A percentile compares a stretch with the other conserved stretches of the same genome.
Conservation (phyloP, 2,888 invertebrate genomes). For the Leptogaster cylindrica region DNA sequence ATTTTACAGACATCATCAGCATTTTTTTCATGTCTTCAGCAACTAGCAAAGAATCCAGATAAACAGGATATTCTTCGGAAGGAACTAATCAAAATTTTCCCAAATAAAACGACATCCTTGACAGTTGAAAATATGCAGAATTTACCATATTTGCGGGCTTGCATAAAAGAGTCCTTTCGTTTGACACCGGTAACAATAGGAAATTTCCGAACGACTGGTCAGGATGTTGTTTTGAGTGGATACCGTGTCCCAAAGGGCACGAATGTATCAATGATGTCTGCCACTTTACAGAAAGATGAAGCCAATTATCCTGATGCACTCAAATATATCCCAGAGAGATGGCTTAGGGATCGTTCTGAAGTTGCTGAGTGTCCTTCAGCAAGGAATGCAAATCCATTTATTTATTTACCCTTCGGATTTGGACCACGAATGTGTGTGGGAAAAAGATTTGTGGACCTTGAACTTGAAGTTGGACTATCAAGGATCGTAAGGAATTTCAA, state of each 20-base stretch:
- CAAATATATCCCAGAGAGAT: slow-evolving; percentile 70
- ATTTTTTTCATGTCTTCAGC: slow-evolving; percentile 65
- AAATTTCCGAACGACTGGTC: slow-evolving; percentile 64
- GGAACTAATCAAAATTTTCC: slow-evolving; percentile 64
- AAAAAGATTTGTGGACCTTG: slow-evolving; percentile 75
- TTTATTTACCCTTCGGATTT: slow-evolving; percentile 56
- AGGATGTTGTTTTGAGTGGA: slow-evolving; percentile 68
- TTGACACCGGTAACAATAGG: slow-evolving; percentile 68
- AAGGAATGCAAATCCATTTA: slow-evolving; percentile 52
- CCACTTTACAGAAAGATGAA: slow-evolving; percentile 68
- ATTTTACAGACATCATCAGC: slow-evolving; percentile 65
- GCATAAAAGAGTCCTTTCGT: slow-evolving; percentile 75
- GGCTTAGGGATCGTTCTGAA: slow-evolving; percentile 59
- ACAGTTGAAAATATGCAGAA: slow-evolving; percentile 61
- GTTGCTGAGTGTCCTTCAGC: slow-evolving; percentile 45
- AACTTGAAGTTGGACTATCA: slow-evolving; percentile 67
- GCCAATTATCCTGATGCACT: slow-evolving; percentile 66
- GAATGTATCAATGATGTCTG: slow-evolving; percentile 76
- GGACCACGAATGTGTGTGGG: slow-evolving; percentile 70
- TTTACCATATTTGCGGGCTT: slow-evolving; percentile 72
- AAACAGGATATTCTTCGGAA: slow-evolving; percentile 69
- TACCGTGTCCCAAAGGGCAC: slow-evolving; percentile 69
- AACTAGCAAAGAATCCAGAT: slow-evolving; percentile 68
- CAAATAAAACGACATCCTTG: slow-evolving; percentile 59
- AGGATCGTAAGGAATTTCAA: slow-evolving; percentile 60